These are phyloP conservation scores for Epizoanthus illoricatus DNA, from an alignment of 92 coral and sea anemone genomes.

Conservation along the genomic window DNA sequence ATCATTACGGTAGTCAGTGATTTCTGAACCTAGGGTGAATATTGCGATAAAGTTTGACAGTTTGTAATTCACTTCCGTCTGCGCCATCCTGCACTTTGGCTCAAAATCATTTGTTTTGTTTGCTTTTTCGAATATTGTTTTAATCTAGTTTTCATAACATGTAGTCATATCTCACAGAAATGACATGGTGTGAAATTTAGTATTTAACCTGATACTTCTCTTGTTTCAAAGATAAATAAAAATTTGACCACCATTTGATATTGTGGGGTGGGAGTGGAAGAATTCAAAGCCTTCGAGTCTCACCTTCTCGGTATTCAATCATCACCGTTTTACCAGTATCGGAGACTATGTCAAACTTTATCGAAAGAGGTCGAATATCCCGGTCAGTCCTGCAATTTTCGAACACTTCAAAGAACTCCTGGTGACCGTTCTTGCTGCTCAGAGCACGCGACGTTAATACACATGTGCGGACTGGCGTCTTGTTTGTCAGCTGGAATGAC, in stretches of 20 bases:
- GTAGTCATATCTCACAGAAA: too few relatives aligned
- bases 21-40: too few relatives aligned
- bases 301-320: slow-evolving; percentile 7
- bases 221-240: background rate
- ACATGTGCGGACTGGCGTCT: background rate
- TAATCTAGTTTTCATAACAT: too few relatives aligned
- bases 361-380: background rate
- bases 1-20: too few relatives aligned
- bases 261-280: background rate
- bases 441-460: background rate
- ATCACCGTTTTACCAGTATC: background rate
- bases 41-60: too few relatives aligned
- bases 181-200: too few relatives aligned
- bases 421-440: slow-evolving; percentile 2
- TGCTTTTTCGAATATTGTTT: too few relatives aligned
- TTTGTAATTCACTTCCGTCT: too few relatives aligned
- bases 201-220: too few relatives aligned
- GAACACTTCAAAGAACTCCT: background rate
- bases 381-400: background rate
- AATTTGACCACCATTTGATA: background rate
- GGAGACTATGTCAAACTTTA: background rate
- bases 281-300: background rate
- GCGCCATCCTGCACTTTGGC: too few relatives aligned
- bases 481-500: background rate
- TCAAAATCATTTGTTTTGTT: too few relatives aligned